Evolutionary conservation across 2,797 vertebrate species (phyloP).

Genomic region (Scyliorhinus canicula): DNA sequence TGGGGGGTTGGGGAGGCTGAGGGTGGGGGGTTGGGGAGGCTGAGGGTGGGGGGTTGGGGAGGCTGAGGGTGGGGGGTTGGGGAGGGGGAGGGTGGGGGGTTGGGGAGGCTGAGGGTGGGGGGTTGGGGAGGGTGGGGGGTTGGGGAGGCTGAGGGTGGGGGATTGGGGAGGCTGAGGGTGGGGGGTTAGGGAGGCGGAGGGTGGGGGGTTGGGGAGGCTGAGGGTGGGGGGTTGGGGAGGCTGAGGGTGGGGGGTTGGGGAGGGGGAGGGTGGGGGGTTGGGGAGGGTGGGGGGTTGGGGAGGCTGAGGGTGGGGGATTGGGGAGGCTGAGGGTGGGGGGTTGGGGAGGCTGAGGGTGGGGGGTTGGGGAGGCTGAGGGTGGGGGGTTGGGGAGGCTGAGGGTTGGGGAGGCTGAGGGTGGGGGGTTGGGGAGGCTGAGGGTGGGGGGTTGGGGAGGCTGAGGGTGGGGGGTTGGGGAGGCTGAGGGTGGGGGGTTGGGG

Average conservation of each 20-base stretch:
- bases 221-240: too few relatives aligned
- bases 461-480: too few relatives aligned
- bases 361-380: neutral
- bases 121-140: too few relatives aligned
- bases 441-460: neutral
- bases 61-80: neutral
- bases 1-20: too few relatives aligned
- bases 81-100: too few relatives aligned
- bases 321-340: neutral
- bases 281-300: too few relatives aligned
- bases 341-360: too few relatives aligned
- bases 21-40: too few relatives aligned
- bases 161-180: too few relatives aligned
- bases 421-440: neutral
- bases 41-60: neutral
- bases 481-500: neutral
- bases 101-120: neutral
- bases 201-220: neutral
- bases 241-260: neutral
- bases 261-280: too few relatives aligned
- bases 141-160: neutral
- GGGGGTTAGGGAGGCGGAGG: neutral
- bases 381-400: neutral
- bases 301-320: neutral
- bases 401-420: too few relatives aligned